These are phyloP conservation scores for Fistularia commersonii DNA, from an alignment of 2,797 vertebrate genomes.

Conservation along the genomic window DNA sequence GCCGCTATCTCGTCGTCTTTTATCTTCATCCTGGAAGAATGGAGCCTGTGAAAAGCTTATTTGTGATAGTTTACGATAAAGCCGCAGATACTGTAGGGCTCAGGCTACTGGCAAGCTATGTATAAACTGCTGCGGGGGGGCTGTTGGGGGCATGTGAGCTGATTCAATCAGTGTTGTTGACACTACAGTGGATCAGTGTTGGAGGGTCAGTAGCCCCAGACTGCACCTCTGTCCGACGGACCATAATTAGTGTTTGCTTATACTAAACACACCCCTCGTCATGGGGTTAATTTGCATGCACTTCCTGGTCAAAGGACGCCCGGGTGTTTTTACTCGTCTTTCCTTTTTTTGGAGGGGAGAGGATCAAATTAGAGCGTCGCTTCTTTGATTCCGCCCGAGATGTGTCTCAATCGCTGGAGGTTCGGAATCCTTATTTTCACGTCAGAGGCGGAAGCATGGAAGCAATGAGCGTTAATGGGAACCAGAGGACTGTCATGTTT, in stretches of 20 bases:
- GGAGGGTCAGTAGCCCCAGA: constrained; percentile 61
- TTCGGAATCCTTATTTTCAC: constrained; percentile 60
- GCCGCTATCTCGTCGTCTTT: constrained; percentile 22
- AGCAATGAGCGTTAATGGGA: constrained; percentile 71
- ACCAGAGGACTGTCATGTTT: constrained; percentile 67
- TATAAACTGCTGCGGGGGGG: constrained; percentile 50
- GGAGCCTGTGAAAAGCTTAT: constrained; percentile 73
- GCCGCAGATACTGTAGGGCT: constrained; percentile 56
- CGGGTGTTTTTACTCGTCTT: constrained; percentile 14
- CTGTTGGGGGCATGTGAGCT: constrained; percentile 51
- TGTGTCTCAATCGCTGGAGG: constrained; percentile 57
- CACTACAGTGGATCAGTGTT: constrained; percentile 68
- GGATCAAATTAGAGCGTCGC: constrained; percentile 49
- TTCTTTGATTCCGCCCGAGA: constrained; percentile 51
- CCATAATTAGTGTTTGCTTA: constrained; percentile 77
- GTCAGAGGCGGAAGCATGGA: constrained; percentile 65
- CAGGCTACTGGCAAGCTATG: constrained; percentile 47
- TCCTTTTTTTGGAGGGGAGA: constrained; percentile 19
- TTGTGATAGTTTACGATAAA: constrained; percentile 76
- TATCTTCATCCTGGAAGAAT: constrained; percentile 65
- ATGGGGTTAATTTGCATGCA: constrained; percentile 66
- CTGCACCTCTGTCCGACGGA: constrained; percentile 51
- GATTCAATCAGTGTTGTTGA: constrained; percentile 72
- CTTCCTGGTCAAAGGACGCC: constrained; percentile 70
- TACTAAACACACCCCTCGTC: constrained; percentile 67